phyloP scores from a whole-genome alignment of 2,888 invertebrate species.

The Caenorhabditis angaria region DNA sequence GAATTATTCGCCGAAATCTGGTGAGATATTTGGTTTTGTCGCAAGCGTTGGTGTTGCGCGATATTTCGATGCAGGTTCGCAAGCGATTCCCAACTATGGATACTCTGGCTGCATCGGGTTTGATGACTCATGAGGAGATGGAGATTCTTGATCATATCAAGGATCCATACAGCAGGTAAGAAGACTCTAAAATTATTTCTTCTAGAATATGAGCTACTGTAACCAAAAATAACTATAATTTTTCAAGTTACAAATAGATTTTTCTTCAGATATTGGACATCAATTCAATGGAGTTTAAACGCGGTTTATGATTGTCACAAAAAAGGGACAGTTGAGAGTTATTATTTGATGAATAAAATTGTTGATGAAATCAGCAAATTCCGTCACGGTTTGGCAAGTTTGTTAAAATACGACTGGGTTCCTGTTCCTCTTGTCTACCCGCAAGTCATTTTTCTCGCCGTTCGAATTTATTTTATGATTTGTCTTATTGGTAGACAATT shows the following conservation, averaged over 20 bases:
- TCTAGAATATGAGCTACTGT: too few species aligned
- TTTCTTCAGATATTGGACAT: slow-evolving; percentile 61
- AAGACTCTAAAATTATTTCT: slow-evolving; percentile 7
- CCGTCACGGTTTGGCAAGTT: slow-evolving; percentile 56
- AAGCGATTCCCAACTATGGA: slow-evolving; percentile 63
- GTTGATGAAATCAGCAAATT: slow-evolving; percentile 59
- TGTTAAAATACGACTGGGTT: slow-evolving; percentile 65
- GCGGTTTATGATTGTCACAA: slow-evolving; percentile 57
- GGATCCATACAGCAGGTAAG: slow-evolving; percentile 59
- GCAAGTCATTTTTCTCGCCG: slow-evolving; percentile 56
- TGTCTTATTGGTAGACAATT: slow-evolving; percentile 58
- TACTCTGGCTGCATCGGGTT: slow-evolving; percentile 53
- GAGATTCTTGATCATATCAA: slow-evolving; percentile 60
- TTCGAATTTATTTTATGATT: slow-evolving; percentile 58
- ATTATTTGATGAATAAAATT: slow-evolving; percentile 63
- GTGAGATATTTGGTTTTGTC: slow-evolving; percentile 57
- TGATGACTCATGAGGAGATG: slow-evolving; percentile 60
- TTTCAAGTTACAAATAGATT: too few species aligned
- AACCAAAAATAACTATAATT: too few species aligned
- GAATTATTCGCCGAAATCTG: slow-evolving; percentile 51
- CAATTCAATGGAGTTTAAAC: slow-evolving; percentile 58
- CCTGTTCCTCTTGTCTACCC: slow-evolving; percentile 57
- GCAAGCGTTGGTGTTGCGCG: slow-evolving; percentile 58
- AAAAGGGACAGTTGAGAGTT: slow-evolving; percentile 54
- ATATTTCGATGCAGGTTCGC: slow-evolving; percentile 61